Base-by-base conservation (phyloP, 35 echinoderm and acorn worm species). In the Hemicentrotus pulcherrimus region DNA sequence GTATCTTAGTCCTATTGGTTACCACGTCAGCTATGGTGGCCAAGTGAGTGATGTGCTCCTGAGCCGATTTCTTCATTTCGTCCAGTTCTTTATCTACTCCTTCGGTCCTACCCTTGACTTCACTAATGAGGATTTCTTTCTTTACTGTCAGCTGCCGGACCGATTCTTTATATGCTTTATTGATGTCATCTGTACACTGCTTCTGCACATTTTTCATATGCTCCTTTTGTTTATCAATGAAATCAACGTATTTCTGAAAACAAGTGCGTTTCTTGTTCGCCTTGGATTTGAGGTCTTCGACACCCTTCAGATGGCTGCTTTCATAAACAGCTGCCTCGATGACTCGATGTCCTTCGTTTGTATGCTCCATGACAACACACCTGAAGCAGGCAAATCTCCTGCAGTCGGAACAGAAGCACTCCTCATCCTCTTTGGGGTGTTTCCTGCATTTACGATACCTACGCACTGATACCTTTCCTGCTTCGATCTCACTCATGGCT, bases 401-500 rank as follows among this genome's bases (percentile, higher is more conserved):
- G 46, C 90, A 91, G 22, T 91, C 46, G 7, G 8, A 33, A 47
- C 90, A 91, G 33, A 45, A 91, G 33, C 24, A 91, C 32, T 91
- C 46, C 35, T 91, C 90, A 10, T 47, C 90, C 46, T 91, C 33
- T 7, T 31, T 28, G 31, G 32, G 32, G 16, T 91, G 90, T 47
- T 33, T 91, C 35, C 15, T 91, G 46, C 90, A 91, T 47, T 91
- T 91, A 91, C 90, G 90, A 0, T 35, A 35, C 22, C 33, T 91
- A 16, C 33, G 24, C 14, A 46, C 35, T 5, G 90, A 91, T 0
- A 47, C 7, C 33, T 47, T 91, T 0, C 90, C 90, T 15, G 33
- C 0, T 46, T 9, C 13, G 7, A 91, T 91, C 28, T 47, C 90
- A 28, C 32, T 12, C 90, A 91, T 47, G 0, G 4, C 22, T 28